Percentiles rank a stretch among this genome's conserved stretches.
Evolutionary conservation across 2,797 vertebrate genomes (phyloP).

Genomic region (Hypotaenidia philippensis): DNA sequence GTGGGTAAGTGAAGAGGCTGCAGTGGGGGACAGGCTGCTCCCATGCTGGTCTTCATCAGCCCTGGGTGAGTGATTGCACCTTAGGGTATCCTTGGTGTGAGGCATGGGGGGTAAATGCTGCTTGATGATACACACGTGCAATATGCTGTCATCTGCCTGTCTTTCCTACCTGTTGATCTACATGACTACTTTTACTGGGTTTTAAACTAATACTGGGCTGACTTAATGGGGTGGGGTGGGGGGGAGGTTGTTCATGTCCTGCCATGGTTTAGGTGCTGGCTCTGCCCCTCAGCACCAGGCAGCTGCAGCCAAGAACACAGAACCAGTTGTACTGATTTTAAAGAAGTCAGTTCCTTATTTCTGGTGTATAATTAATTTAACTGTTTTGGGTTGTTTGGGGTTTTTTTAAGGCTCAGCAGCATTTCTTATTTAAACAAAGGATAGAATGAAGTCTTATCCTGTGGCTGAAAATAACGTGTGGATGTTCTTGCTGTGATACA

Average conservation of each 20-base stretch:
- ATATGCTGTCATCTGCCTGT: slow-evolving; percentile 4
- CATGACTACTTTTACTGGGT: neutral
- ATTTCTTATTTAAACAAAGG: neutral
- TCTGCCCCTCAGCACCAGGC: too few relatives aligned
- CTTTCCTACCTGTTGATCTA: neutral
- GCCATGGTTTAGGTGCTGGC: too few relatives aligned
- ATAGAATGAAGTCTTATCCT: neutral
- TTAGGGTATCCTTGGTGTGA: neutral
- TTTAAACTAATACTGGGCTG: neutral
- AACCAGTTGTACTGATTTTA: neutral
- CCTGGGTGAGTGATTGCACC: neutral
- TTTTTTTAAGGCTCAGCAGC: neutral
- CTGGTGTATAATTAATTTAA: neutral
- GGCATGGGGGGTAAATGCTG: neutral
- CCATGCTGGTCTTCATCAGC: too few relatives aligned
- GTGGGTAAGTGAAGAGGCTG: neutral
- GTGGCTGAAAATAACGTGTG: neutral
- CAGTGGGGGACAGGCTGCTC: neutral
- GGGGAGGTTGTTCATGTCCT: too few relatives aligned
- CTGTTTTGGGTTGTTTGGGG: neutral
- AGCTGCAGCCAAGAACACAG: too few relatives aligned
- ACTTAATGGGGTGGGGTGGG: neutral
- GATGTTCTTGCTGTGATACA: neutral
- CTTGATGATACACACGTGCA: slow-evolving; percentile 31
- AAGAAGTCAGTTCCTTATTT: neutral